These are phyloP conservation scores for Trachurus trachurus DNA, from an alignment of 2,797 vertebrate species.

Conservation along the genomic window DNA sequence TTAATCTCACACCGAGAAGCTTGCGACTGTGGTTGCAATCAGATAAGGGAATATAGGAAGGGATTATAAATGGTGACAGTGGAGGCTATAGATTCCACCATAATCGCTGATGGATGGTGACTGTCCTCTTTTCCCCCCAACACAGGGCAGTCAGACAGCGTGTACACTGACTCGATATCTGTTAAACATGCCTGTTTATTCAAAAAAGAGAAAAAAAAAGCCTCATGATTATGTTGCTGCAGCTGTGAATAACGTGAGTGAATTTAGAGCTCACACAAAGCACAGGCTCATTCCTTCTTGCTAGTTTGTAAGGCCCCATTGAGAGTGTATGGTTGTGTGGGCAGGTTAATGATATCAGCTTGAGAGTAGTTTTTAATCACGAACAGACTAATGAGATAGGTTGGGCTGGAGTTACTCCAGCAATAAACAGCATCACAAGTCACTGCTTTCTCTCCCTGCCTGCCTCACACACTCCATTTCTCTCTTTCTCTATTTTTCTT, in stretches of 20 bases:
- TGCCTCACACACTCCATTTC: not conserved
- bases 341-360: constrained; percentile 79
- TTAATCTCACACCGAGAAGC: constrained; percentile 81
- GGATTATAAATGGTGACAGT: constrained; percentile 78
- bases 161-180: not conserved
- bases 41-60: constrained; percentile 75
- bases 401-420: constrained; percentile 62
- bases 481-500: not conserved
- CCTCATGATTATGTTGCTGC: constrained; percentile 1
- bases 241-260: constrained; percentile 40
- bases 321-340: constrained; percentile 72
- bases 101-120: constrained; percentile 58
- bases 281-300: constrained; percentile 56
- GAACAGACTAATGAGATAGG: constrained; percentile 74
- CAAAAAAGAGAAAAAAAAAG: not conserved
- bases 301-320: constrained; percentile 68
- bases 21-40: constrained; percentile 69
- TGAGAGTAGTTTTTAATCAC: constrained; percentile 81
- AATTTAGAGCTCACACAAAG: constrained; percentile 44
- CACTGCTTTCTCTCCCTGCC: not conserved
- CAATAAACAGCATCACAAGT: constrained; percentile 54
- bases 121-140: constrained; percentile 45
- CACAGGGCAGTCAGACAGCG: constrained; percentile 2
- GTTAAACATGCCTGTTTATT: not conserved
- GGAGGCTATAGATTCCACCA: constrained; percentile 55